Conservation (phyloP, 1,140 invertebrate genomes). For the Papilio dardanus region DNA sequence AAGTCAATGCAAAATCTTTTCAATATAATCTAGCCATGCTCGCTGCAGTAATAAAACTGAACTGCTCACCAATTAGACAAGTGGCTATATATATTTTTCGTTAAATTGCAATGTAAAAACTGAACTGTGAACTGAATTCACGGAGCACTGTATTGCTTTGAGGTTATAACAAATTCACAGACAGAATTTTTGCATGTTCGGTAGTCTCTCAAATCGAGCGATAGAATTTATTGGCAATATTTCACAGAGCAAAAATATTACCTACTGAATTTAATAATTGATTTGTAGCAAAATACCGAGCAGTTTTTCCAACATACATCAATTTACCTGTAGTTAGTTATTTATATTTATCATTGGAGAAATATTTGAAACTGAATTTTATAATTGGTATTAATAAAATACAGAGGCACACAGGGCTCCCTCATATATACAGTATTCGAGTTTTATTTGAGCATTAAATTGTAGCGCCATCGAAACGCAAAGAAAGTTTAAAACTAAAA, state of each 20-base stretch:
- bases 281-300: background rate
- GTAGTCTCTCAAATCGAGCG: background rate
- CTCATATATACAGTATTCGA: background rate
- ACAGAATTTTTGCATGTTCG: background rate
- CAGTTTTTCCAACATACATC: background rate
- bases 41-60: background rate
- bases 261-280: background rate
- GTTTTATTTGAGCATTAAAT: background rate
- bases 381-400: no score
- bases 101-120: background rate
- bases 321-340: background rate
- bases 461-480: background rate
- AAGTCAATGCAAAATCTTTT: no score
- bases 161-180: background rate
- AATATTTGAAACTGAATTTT: no score
- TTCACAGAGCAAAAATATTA: background rate
- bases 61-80: background rate
- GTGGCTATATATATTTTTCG: background rate
- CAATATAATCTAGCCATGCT: no score
- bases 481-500: constrained; percentile 12
- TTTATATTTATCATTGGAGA: background rate
- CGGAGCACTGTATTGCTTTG: background rate
- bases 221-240: background rate
- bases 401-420: background rate
- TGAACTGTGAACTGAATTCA: background rate